A percentile compares a stretch with the other conserved stretches of the same genome.
Conservation (phyloP, 2,888 invertebrate species). For the Pasiphila rectangulata region DNA sequence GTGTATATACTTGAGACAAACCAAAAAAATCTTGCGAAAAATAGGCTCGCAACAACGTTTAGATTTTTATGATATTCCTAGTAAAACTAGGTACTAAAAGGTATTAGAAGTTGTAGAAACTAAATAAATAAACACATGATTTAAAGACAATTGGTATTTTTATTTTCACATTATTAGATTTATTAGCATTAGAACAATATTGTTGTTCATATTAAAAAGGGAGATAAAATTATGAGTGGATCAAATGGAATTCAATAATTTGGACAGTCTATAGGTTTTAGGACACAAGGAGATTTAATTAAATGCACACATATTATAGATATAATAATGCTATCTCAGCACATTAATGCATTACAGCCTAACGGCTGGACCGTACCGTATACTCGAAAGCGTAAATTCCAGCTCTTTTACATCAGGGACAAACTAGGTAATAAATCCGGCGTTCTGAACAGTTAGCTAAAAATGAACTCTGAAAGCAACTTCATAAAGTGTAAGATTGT, state of each 20-base stretch:
- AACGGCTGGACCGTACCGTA: too few relatives aligned
- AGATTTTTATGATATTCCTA: too few relatives aligned
- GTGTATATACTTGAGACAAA: too few relatives aligned
- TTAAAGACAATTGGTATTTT: conserved; percentile 30
- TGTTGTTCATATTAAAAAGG: neutral
- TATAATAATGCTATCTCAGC: neutral
- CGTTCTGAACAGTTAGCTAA: too few relatives aligned
- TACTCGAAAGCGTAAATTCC: too few relatives aligned
- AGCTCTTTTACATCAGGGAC: too few relatives aligned
- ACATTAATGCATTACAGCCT: neutral
- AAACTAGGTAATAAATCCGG: too few relatives aligned
- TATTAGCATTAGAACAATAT: conserved; percentile 25
- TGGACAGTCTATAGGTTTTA: conserved; percentile 20
- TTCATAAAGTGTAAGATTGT: too few relatives aligned
- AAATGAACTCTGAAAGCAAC: too few relatives aligned
- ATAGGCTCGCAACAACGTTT: too few relatives aligned
- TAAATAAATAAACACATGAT: conserved; percentile 17
- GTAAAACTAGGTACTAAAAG: neutral
- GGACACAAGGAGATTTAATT: conserved; percentile 4
- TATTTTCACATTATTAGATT: conserved; percentile 30
- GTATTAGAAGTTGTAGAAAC: conserved; percentile 2
- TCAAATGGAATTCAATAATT: conserved; percentile 24
- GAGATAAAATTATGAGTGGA: conserved; percentile 19
- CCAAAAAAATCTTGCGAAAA: too few relatives aligned
- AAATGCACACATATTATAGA: neutral